Conservation (phyloP, 1,140 invertebrate species). For the Eciton burchellii region DNA sequence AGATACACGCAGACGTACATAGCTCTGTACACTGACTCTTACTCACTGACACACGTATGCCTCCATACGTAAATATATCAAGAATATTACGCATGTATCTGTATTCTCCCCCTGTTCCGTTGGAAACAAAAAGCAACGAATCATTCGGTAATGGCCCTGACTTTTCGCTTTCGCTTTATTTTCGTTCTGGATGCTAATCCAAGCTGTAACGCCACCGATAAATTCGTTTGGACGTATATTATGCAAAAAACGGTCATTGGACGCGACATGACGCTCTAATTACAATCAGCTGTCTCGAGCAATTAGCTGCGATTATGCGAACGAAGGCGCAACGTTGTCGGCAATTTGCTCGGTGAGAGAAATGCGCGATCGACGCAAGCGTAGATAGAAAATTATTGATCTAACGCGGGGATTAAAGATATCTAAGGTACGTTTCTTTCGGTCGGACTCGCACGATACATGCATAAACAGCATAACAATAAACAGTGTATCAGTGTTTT, state of each 20-base stretch:
- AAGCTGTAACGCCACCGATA: background rate
- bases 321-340: constrained; percentile 53
- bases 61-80: constrained; percentile 43
- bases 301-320: constrained; percentile 39
- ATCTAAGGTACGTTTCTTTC: background rate
- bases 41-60: background rate
- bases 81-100: constrained; percentile 2
- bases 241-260: constrained; percentile 24
- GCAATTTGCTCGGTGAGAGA: constrained; percentile 23
- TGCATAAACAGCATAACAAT: background rate
- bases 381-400: background rate
- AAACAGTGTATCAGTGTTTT: constrained; percentile 27
- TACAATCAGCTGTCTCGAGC: constrained; percentile 44
- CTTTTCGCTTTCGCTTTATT: background rate
- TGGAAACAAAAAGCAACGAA: background rate
- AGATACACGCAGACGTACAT: background rate
- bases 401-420: background rate
- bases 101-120: background rate
- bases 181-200: background rate
- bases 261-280: constrained; percentile 13
- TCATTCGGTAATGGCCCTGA: background rate
- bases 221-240: background rate
- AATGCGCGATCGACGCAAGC: background rate
- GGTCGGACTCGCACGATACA: background rate
- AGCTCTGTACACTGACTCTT: constrained; percentile 8